phyloP scores from a whole-genome alignment of 35 echinoderm and acorn worm genomes.

The Diadema setosum region DNA sequence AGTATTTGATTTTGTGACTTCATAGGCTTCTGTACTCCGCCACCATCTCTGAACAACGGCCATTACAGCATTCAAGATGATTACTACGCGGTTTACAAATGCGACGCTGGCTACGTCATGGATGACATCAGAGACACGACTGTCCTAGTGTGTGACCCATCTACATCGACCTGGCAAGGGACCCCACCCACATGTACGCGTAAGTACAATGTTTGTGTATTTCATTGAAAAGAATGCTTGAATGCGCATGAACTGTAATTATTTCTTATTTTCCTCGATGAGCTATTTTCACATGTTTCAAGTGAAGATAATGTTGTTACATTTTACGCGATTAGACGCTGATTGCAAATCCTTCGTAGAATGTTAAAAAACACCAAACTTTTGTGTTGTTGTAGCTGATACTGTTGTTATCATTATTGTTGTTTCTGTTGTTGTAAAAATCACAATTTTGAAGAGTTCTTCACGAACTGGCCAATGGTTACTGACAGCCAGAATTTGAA shows the following conservation, averaged over 20 bases:
- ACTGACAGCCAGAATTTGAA: no score
- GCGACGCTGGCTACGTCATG: constrained; percentile 8
- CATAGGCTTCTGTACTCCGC: neutral
- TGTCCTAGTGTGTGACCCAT: neutral
- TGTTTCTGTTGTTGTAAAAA: no score
- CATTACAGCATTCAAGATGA: neutral
- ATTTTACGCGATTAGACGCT: neutral
- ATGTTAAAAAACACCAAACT: neutral
- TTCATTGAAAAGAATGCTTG: no score
- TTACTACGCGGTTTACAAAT: neutral
- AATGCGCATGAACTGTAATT: neutral
- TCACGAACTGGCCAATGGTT: no score
- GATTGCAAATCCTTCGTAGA: neutral
- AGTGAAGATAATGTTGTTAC: neutral
- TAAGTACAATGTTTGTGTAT: neutral
- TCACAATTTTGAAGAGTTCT: no score
- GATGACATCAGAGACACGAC: neutral
- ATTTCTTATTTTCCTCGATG: neutral
- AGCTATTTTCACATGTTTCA: neutral
- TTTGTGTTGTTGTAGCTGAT: no score
- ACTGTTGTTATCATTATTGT: no score
- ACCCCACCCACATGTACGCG: neutral
- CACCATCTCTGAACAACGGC: neutral
- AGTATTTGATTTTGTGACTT: neutral
- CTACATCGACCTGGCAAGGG: neutral